Conservation (phyloP, 2,113 vertebrate species). For the Strix aluco region DNA sequence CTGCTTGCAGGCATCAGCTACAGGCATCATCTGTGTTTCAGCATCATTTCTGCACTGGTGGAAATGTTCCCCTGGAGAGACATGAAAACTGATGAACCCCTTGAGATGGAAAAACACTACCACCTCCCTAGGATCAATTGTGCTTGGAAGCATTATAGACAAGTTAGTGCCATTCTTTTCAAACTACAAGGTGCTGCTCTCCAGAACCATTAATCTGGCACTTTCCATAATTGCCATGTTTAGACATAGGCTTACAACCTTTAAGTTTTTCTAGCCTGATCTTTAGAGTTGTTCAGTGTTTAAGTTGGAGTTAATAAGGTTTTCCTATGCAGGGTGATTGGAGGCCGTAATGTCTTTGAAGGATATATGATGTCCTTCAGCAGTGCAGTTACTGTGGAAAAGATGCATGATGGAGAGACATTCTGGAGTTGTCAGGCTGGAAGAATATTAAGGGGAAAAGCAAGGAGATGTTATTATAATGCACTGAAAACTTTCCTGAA, state of each 20-base stretch:
- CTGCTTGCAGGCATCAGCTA: too few relatives aligned
- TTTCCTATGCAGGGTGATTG: neutral
- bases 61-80: neutral
- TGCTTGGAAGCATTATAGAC: neutral
- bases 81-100: too few relatives aligned
- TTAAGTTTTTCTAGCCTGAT: neutral
- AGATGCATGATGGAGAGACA: neutral
- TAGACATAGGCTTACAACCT: neutral
- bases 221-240: neutral
- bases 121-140: neutral
- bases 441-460: neutral
- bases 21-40: neutral
- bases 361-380: neutral
- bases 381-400: neutral
- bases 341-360: neutral
- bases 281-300: neutral
- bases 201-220: neutral
- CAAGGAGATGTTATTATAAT: neutral
- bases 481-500: neutral
- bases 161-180: neutral
- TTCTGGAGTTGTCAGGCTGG: neutral
- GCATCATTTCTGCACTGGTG: neutral
- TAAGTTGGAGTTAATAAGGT: too few relatives aligned
- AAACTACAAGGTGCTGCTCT: fast-evolving
- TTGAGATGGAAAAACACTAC: neutral